Base-by-base conservation (phyloP, 2,888 invertebrate genomes). In the Mesopsocus fuscifrons region DNA sequence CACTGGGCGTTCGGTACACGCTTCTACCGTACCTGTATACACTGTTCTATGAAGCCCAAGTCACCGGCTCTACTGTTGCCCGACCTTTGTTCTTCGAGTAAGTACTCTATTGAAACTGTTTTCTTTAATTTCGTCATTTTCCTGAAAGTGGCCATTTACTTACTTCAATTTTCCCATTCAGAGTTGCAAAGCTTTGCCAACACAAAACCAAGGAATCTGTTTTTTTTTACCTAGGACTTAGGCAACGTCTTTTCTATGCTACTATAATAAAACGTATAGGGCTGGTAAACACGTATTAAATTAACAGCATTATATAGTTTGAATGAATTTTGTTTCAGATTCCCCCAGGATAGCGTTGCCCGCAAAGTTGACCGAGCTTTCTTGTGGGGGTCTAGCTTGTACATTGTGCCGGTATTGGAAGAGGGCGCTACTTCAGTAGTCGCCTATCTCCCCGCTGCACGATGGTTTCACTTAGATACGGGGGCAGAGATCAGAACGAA, bases 1-100 rank as follows among this genome's bases (percentile, higher is more conserved):
- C 82, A 0, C 62, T 83, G 1, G 58, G 61, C 1, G 66, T 71
- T 33, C 70, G 85, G 22, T 88, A 88, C 60, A 61, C 67, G 2
- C 60, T 87, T 8, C 61, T 87, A 42, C 85, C 87, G 0, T 78
- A 82, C 56, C 68, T 85, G 49, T 88, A 87, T 61, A 77, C 83
- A 1, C 61, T 84, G 48, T 83, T 87, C 60, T 77, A 72, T 66
- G 60, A 68, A 3, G 80, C 83, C 3, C 76, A 81, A 54, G 58
- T 62, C 1, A 58, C 61, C 46, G 87, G 84, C 0, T 71, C 74
- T 30, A 81, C 84, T 0, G 85, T 88, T 1, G 72, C 76, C 0
- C 63, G 82, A 32, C 83, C 87, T 1, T 58, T 88, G 49, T 81
- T 82, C 62, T 78, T 83, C 54, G 81, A 83, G 83, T 84, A 53